Evolutionary conservation across 92 coral and sea anemone species (phyloP).

Genomic region (Phenganax subtilis): DNA sequence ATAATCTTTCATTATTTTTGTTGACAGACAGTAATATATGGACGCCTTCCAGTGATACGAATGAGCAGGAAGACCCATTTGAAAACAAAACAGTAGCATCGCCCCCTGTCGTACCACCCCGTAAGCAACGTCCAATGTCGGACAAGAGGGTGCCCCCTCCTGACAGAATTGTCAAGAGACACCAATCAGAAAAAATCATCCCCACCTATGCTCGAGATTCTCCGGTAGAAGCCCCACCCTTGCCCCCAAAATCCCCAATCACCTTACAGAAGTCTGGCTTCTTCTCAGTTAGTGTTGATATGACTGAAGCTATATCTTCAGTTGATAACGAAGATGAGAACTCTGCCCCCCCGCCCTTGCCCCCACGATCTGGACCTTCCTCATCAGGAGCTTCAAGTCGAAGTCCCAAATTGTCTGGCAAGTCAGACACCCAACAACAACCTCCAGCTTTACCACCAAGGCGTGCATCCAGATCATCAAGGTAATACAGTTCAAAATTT

Average conservation of each 20-base stretch:
- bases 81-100: constrained; percentile 11
- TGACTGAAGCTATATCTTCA: constrained; percentile 3
- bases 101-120: constrained; percentile 27
- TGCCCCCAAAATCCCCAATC: constrained; percentile 37
- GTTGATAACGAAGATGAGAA: not conserved
- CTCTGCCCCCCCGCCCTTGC: constrained; percentile 12
- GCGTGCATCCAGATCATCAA: not conserved
- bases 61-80: constrained; percentile 27
- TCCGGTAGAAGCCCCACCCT: constrained; percentile 16
- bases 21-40: constrained; percentile 12
- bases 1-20: not conserved
- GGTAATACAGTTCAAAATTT: not conserved
- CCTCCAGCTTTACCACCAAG: constrained; percentile 36
- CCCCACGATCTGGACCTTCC: not conserved
- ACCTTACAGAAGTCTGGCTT: not conserved
- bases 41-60: constrained; percentile 12
- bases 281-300: constrained; percentile 26
- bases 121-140: constrained; percentile 17
- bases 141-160: not conserved
- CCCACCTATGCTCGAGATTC: not conserved
- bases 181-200: not conserved
- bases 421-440: not conserved
- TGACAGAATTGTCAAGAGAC: constrained; percentile 20
- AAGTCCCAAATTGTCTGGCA: not conserved
- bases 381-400: constrained; percentile 11